These are phyloP conservation scores for Sprattus sprattus DNA, from an alignment of 2,113 vertebrate species.

Conservation along the genomic window DNA sequence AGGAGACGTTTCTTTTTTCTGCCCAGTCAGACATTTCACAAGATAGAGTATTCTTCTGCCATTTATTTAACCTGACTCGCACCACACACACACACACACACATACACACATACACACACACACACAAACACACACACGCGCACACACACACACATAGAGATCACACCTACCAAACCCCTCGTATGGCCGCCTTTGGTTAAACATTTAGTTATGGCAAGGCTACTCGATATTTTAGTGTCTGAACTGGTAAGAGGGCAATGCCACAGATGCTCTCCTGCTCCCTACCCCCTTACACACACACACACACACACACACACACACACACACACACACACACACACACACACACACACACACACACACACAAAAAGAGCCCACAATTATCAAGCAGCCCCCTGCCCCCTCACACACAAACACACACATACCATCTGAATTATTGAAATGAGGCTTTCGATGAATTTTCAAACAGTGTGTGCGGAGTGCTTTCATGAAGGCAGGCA, in stretches of 20 bases:
- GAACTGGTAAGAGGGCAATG: conserved; percentile 43
- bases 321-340: background rate
- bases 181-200: background rate
- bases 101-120: background rate
- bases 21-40: background rate
- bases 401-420: background rate
- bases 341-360: background rate
- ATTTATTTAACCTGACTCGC: background rate
- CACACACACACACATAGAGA: background rate
- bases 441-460: conserved; percentile 68
- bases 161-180: background rate
- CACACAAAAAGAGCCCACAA: background rate
- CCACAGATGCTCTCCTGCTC: conserved; percentile 48
- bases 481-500: conserved; percentile 63
- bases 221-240: conserved; percentile 48
- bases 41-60: background rate
- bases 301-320: background rate
- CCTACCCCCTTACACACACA: conserved; percentile 38
- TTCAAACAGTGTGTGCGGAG: conserved; percentile 54
- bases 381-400: too few species aligned
- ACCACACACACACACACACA: background rate
- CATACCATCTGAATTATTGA: conserved; percentile 65
- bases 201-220: background rate
- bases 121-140: background rate
- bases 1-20: background rate